Base-by-base conservation (phyloP, 2,888 invertebrate species). In the Monoplex corrugatus region DNA sequence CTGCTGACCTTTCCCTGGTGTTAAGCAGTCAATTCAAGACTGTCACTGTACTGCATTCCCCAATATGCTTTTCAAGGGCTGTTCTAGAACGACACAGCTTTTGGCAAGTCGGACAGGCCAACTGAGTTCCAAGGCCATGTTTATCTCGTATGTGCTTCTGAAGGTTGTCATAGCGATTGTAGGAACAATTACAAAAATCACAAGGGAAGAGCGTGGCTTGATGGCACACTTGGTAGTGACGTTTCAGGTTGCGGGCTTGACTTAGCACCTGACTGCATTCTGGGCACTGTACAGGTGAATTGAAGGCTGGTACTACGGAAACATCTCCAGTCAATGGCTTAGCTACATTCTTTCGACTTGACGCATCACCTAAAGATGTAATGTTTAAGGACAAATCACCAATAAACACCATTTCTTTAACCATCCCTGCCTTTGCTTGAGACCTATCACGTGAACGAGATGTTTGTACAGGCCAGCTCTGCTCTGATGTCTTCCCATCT, bases 81-180 rank as follows among this genome's bases (percentile, higher is more conserved):
- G 86, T 28, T 44, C 75, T 82, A 35, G 89, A 89, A 19, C 90
- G 88, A 45, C 88, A 90, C 10, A 63, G 80, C 6, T 35, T 84
- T 32, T 43, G 63, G 45, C 90, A 90, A 10, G 44, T 83, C 40
- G 88, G 89, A 84, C 90, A 90, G 16, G 85, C 78, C 28, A 90
- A 88, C 8, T 86, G 87, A 44, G 86, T 78, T 45, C 89, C 89
- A 35, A 90, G 84, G 16, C 89, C 87, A 72, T 88, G 88, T 43
- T 88, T 88, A 16, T 88, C 88, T 32, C 88, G 88, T 40, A 88
- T 35, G n/a, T 88, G 88, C 19, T 82, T 88, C 35, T 63, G 83
- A 3, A 88, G 57, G 43, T 88, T 88, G 68, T 88, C 88, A 72
- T 35, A 45, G 43, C 88, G 88, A 28, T 82, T 88, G 68, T 82